Percentiles rank a stretch among this genome's conserved stretches.
Evolutionary conservation across 1,140 invertebrate species (phyloP).

Genomic region (Cotesia glomerata): DNA sequence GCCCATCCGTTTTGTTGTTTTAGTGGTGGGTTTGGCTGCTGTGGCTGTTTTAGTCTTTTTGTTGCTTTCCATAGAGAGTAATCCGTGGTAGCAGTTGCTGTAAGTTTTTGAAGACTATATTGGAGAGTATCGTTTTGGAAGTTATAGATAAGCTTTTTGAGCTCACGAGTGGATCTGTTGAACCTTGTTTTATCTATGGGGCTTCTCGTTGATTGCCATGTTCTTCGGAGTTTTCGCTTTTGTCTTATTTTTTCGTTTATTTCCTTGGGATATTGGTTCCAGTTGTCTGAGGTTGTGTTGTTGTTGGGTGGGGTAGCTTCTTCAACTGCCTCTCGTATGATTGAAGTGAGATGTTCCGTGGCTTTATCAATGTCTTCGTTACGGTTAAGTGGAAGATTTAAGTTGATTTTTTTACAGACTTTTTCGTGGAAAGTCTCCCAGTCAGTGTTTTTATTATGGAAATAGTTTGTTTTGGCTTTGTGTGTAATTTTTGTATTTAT

Average conservation of each 20-base stretch:
- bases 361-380: slow-evolving; percentile 6
- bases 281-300: not conserved
- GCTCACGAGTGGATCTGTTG: slow-evolving; percentile 13
- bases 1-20: slow-evolving; percentile 31
- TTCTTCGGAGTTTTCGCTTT: slow-evolving; percentile 1
- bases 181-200: slow-evolving; percentile 9
- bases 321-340: slow-evolving; percentile 9
- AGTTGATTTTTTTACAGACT: not conserved
- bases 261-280: too few relatives aligned
- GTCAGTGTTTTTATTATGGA: slow-evolving; percentile 26
- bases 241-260: not conserved
- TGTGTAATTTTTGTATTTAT: slow-evolving; percentile 38
- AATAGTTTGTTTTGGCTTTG: not conserved
- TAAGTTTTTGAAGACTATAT: slow-evolving; percentile 7
- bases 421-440: slow-evolving; percentile 2
- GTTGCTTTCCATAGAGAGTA: slow-evolving; percentile 39
- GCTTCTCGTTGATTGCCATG: slow-evolving; percentile 20
- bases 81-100: slow-evolving; percentile 10
- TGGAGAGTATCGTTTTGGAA: slow-evolving; percentile 4
- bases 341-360: slow-evolving; percentile 13
- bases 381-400: not conserved
- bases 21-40: slow-evolving; percentile 27
- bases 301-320: not conserved
- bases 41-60: not conserved
- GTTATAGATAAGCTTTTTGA: slow-evolving; percentile 6